Conservation (phyloP, 2,888 invertebrate species). For the Nebria salina region DNA sequence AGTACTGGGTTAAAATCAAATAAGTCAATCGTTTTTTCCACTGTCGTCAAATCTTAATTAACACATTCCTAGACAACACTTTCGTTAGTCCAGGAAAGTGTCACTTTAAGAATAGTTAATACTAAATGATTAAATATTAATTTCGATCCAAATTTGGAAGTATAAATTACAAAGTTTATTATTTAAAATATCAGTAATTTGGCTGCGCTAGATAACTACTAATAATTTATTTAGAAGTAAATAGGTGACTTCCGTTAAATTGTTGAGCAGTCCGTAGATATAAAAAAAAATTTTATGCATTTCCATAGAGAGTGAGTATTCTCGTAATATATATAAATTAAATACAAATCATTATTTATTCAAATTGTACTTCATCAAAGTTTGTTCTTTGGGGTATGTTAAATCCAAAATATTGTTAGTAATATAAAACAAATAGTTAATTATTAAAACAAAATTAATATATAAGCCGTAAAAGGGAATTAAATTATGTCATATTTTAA, state of each 20-base stretch:
- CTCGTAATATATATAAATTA: background rate
- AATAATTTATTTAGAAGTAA: too few relatives aligned
- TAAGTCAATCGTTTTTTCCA: too few relatives aligned
- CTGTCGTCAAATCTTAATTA: too few relatives aligned
- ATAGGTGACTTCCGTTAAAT: background rate
- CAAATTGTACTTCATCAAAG: background rate
- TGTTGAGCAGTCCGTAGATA: background rate
- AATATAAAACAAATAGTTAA: background rate
- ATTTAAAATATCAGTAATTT: too few relatives aligned
- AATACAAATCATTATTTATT: background rate
- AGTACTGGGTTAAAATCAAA: too few relatives aligned
- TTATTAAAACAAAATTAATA: background rate
- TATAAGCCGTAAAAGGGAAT: background rate
- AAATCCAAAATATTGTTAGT: background rate
- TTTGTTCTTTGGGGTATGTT: background rate
- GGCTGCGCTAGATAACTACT: too few relatives aligned
- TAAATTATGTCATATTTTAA: background rate
- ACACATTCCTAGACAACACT: too few relatives aligned
- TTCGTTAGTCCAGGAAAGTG: too few relatives aligned
- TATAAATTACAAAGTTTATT: background rate
- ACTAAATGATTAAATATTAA: background rate
- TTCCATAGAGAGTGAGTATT: background rate
- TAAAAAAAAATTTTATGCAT: background rate
- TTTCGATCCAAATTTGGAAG: background rate
- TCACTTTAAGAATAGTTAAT: too few relatives aligned